A percentile compares a stretch with the other conserved stretches of the same genome.
These are phyloP conservation scores for Felis chaus DNA, from an alignment of 2,113 vertebrate genomes.

Conservation along the genomic window DNA sequence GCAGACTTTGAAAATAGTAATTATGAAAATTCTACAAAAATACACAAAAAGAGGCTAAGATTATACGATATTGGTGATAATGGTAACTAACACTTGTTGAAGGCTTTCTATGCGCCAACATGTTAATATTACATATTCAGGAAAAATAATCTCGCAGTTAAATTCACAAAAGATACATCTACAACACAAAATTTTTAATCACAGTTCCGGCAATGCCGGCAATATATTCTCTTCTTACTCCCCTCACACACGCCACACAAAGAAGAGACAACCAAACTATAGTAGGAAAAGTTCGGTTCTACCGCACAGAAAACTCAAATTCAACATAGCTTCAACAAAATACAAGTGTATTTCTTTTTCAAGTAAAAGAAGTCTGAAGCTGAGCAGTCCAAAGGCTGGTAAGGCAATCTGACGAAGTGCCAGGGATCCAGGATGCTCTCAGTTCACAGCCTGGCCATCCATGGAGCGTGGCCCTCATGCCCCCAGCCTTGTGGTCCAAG, in stretches of 20 bases:
- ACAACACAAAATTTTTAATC: not conserved
- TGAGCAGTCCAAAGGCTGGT: not conserved
- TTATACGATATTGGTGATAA: not conserved
- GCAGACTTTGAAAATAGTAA: not conserved
- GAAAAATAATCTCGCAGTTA: not conserved
- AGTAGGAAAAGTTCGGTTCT: not conserved
- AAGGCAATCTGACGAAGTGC: not conserved
- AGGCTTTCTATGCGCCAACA: not conserved
- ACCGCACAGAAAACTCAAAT: not conserved
- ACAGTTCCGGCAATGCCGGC: not conserved
- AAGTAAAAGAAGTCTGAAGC: not conserved
- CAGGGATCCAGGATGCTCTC: not conserved
- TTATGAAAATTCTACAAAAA: not conserved
- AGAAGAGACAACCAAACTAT: not conserved
- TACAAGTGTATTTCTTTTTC: not conserved
- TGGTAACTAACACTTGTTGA: not conserved
- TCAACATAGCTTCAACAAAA: not conserved
- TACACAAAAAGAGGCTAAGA: not conserved
- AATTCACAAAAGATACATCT: not conserved
- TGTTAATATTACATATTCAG: not conserved
- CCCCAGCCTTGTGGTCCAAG: not conserved
- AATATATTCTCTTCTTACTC: not conserved
- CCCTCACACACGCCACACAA: not conserved
- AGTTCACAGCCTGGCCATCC: not conserved
- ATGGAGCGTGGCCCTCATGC: not conserved